Conservation (phyloP, 2,113 vertebrate species). For the Aspidoscelis tigris region DNA sequence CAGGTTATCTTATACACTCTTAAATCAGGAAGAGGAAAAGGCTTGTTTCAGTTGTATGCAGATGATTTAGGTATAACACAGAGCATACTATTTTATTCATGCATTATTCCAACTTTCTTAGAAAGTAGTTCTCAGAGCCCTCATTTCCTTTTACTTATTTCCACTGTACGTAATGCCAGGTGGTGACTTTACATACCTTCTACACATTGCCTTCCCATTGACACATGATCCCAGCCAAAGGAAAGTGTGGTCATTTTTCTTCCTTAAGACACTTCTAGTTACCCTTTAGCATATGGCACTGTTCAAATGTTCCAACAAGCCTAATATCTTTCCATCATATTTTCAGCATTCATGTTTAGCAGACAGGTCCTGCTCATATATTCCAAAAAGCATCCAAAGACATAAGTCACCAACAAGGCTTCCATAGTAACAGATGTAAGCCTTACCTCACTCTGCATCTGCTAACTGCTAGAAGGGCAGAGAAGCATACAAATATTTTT, state of each 20-base stretch:
- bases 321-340: not conserved
- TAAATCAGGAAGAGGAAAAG: not conserved
- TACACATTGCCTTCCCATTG: not conserved
- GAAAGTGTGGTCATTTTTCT: not conserved
- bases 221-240: not conserved
- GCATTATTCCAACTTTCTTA: slow-evolving; percentile 28
- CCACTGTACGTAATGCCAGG: slow-evolving; percentile 32
- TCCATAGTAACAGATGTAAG: not conserved
- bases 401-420: not conserved
- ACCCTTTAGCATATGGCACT: not conserved
- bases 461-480: not conserved
- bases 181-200: slow-evolving; percentile 10
- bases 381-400: not conserved
- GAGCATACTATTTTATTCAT: slow-evolving; percentile 23
- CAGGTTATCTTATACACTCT: slow-evolving; percentile 36
- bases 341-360: not conserved
- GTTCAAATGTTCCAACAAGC: not conserved
- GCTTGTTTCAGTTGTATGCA: slow-evolving; percentile 19
- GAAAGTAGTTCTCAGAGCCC: slow-evolving; percentile 46
- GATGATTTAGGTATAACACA: slow-evolving; percentile 36
- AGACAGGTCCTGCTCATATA: not conserved
- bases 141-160: not conserved
- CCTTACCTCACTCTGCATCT: not conserved
- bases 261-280: not conserved
- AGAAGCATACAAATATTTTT: not conserved